Evolutionary conservation across 53 echinoderm and acorn worm species (phyloP), one percentile per base, ranked within the genome.

Genomic region (Luidia sarsii): DNA sequence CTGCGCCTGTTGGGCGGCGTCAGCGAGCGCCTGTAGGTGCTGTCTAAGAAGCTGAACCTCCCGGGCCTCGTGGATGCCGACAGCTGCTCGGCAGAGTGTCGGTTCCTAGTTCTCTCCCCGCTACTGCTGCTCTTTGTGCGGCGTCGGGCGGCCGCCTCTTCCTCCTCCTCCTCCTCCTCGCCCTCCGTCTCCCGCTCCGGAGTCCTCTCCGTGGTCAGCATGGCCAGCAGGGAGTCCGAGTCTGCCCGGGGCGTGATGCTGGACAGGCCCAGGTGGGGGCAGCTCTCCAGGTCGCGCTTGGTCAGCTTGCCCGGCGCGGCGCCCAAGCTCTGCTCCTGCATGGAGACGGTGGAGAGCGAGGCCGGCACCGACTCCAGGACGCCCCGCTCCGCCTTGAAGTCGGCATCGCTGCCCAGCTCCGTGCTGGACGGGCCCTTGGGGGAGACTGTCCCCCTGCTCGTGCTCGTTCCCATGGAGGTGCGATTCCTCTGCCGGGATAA

Each of bases 191-290:
- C 60, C 18, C 35, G 59, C 39, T 71, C 71, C 24, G 59, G 70
- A 60, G 64, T 64, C 50, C 84, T 73, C 30, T 84, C 72, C 39
- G 31, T 84, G 8, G 64, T 84, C 15, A 84, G 64, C 84, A 84
- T 84, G 6, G 84, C 62, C 14, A 73, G 73, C 29, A 84, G 39
- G 0, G 84, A 84, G 50, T 83, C 84, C 1, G 84, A 84, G 52
- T 84, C 84, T 6, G 84, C 73, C 27, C 84, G 51, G 30, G 84
- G 63, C n/a, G 72, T 73, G 73, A 73, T 64, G 38, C 72, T 72
- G 36, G 73, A 53, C 72, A 71, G 28, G 23, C 73, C 69, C 0
- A 63, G 38, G 50, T 71, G 61, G 9, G 84, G 64, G 11, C 72
- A 67, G 27, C 84, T 64, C 53, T 84, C 84, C 20, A 84, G 41